Evolutionary conservation across 2,888 invertebrate genomes (phyloP).

Genomic region (Drosophila trichaetosa): DNA sequence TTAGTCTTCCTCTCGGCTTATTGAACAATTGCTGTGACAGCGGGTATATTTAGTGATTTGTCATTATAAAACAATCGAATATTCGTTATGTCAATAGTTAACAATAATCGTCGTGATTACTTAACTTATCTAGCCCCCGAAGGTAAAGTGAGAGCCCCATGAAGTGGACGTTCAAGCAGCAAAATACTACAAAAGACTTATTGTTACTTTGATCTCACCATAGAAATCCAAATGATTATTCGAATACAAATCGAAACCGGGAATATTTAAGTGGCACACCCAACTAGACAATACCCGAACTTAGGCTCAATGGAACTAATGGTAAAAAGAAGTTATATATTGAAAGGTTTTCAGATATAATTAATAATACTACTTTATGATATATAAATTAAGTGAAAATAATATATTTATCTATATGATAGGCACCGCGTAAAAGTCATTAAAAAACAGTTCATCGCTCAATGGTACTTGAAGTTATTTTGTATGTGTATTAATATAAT

Average conservation of each 20-base stretch:
- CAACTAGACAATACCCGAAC: conserved; percentile 1
- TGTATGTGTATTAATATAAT: not conserved
- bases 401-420: not conserved
- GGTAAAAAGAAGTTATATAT: not conserved
- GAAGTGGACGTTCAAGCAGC: conserved; percentile 38
- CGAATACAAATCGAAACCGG: not conserved
- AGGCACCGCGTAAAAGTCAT: not conserved
- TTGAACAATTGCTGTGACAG: not conserved
- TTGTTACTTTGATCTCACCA: conserved; percentile 18
- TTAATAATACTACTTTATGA: not conserved
- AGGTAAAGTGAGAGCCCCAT: conserved; percentile 35
- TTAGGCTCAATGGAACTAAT: not conserved
- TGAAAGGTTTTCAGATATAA: not conserved
- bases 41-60: conserved; percentile 40
- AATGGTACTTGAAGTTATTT: not conserved
- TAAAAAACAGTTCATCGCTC: not conserved
- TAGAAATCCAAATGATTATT: conserved; percentile 31
- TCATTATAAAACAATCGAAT: conserved; percentile 81
- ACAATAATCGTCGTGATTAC: conserved; percentile 75
- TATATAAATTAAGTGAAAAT: not conserved
- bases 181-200: conserved; percentile 25
- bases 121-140: conserved; percentile 66
- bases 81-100: conserved; percentile 70
- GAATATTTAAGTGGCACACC: not conserved
- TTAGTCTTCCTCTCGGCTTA: not conserved